Evolutionary conservation across 2,888 invertebrate species (phyloP).

Genomic region (Buathra laborator): DNA sequence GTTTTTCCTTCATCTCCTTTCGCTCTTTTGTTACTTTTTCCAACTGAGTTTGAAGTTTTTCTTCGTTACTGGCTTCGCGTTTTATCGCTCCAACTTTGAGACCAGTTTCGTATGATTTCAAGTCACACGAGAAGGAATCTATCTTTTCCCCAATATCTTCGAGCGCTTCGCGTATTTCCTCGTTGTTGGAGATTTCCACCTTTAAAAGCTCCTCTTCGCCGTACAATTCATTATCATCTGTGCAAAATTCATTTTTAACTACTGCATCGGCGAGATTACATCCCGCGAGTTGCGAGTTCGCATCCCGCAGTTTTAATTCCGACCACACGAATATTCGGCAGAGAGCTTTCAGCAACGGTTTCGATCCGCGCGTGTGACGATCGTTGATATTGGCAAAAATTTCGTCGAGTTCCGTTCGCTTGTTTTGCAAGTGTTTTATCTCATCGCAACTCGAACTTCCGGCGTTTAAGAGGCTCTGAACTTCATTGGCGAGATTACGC

Average conservation of each 20-base stretch:
- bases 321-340: slow-evolving; percentile 71
- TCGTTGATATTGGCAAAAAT: slow-evolving; percentile 67
- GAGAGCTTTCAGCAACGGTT: slow-evolving; percentile 67
- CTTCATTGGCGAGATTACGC: slow-evolving; percentile 63
- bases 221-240: slow-evolving; percentile 16
- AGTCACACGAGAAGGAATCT: slow-evolving; percentile 69
- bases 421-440: slow-evolving; percentile 75
- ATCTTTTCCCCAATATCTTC: slow-evolving; percentile 68
- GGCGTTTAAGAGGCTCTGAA: slow-evolving; percentile 51
- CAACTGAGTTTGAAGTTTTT: slow-evolving; percentile 74
- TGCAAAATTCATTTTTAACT: neutral
- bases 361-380: slow-evolving; percentile 66
- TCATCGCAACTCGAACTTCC: slow-evolving; percentile 73
- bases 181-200: slow-evolving; percentile 67
- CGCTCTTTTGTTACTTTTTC: slow-evolving; percentile 75
- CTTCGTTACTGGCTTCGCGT: slow-evolving; percentile 71
- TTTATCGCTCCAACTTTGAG: slow-evolving; percentile 71
- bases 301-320: slow-evolving; percentile 65
- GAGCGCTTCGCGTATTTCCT: slow-evolving; percentile 63
- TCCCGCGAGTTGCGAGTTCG: too few relatives aligned
- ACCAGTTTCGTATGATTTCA: slow-evolving; percentile 69
- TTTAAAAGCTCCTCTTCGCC: slow-evolving; percentile 56
- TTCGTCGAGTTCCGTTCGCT: slow-evolving; percentile 75
- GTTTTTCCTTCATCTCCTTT: slow-evolving; percentile 77
- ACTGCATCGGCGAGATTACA: neutral